Base-by-base conservation (phyloP, 2,888 invertebrate species). In the Diarsia mendica region DNA sequence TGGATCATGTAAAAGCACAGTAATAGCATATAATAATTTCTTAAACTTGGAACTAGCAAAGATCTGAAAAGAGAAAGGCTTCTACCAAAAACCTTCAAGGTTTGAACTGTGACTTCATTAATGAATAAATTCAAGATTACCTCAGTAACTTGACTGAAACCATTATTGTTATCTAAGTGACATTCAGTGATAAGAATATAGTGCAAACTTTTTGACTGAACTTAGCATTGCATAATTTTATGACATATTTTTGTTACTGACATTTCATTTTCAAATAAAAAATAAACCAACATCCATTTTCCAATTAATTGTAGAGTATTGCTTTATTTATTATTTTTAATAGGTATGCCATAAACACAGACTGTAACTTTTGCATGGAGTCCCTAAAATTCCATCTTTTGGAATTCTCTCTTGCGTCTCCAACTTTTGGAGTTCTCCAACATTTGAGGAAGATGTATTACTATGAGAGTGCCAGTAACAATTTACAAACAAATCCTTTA, bases 51-150 rank as follows among this genome's bases (percentile, higher is more conserved):
- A 67, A 66, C 61, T 71, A 71, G 44, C 61, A 28, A 69, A 51
- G 8, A 60, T 2, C 33, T 69, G 64, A 67, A 79, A 85, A 84
- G 77, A 75, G 82, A 86, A 85, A 84, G 84, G 79, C 55, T 67
- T 63, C 49, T 51, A 33, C 18, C 13, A 67, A 72, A 72, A 68
- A 68, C 53, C 33, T 65, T 73, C 82, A 84, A 82, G 75, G 63
- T 74, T 82, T 71, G 18, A 63, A 75, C 58, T 64, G 44, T 71
- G 61, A 70, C 39, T 82, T 72, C 28, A 64, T 53, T 72, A 70
- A 70, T 61, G 5, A 72, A 84, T 64, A 11, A 66, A 80, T 68
- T 46, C 71, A 60, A 74, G 55, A 75, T 75, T 71, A 80, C 61
- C n/a, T 72, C 39, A 72, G 58, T 55, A 55, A 72, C 60, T 72